A percentile compares a stretch with the other conserved stretches of the same genome.
Evolutionary conservation across 2,797 vertebrate species (phyloP).

Genomic region (Glossophaga mutica): DNA sequence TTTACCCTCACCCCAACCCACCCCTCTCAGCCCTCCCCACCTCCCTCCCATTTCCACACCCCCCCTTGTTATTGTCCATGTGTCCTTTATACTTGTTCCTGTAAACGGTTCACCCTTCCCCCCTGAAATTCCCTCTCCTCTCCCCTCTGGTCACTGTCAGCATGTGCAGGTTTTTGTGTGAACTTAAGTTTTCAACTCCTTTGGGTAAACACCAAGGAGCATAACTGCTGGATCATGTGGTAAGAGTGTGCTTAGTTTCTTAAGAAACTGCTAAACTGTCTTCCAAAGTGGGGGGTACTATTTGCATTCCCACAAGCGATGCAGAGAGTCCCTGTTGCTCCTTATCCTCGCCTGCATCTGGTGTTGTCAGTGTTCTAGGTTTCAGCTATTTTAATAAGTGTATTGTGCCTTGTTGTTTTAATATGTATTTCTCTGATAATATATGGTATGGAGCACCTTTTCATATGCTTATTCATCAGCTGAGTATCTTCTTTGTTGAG

Average conservation of each 20-base stretch:
- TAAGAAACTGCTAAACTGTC: neutral
- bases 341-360: neutral
- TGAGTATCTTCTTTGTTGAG: neutral
- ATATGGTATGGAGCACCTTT: neutral
- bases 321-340: neutral
- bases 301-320: neutral
- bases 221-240: neutral
- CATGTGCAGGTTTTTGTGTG: neutral
- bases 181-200: neutral
- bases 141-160: too few relatives aligned
- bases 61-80: too few relatives aligned
- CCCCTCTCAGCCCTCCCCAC: too few relatives aligned
- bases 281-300: neutral
- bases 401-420: neutral
- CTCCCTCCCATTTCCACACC: too few relatives aligned
- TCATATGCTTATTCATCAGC: neutral
- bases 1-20: too few relatives aligned
- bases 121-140: too few relatives aligned
- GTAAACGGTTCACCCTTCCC: too few relatives aligned
- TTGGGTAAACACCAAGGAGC: neutral
- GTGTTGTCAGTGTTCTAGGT: neutral
- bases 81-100: too few relatives aligned
- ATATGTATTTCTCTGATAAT: neutral
- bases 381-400: neutral
- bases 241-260: neutral